These are phyloP conservation scores for Bovichtus variegatus DNA, from an alignment of 2,797 vertebrate species.

Conservation along the genomic window DNA sequence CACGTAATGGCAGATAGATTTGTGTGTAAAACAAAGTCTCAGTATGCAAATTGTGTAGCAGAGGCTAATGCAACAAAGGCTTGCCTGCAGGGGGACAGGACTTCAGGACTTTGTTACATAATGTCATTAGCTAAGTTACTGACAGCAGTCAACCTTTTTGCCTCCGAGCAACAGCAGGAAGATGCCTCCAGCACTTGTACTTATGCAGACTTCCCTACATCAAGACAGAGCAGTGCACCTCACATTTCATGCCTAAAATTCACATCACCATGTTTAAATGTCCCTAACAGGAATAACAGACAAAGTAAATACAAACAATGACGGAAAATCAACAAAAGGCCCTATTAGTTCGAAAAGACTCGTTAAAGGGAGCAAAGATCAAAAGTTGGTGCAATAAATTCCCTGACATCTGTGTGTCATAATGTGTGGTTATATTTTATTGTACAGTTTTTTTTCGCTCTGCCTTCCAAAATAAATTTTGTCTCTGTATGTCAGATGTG, in stretches of 20 bases:
- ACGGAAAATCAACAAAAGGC: slow-evolving; percentile 14
- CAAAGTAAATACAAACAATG: not conserved
- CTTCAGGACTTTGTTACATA: not conserved
- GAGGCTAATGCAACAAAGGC: not conserved
- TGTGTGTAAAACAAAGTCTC: too few relatives aligned
- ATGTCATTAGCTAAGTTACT: slow-evolving; percentile 7
- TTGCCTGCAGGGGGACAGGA: not conserved
- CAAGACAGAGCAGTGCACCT: slow-evolving; percentile 1
- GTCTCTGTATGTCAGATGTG: slow-evolving; percentile 43
- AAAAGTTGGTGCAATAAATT: slow-evolving; percentile 10
- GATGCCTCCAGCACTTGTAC: slow-evolving; percentile 10
- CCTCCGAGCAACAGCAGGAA: not conserved
- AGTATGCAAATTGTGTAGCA: not conserved
- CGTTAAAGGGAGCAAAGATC: not conserved
- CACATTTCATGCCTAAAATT: not conserved
- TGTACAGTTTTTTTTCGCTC: slow-evolving; percentile 2
- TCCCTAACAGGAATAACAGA: not conserved
- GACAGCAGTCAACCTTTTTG: slow-evolving; percentile 4
- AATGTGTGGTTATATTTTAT: slow-evolving; percentile 31
- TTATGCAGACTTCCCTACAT: not conserved
- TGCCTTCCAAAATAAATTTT: not conserved
- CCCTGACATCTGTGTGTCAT: slow-evolving; percentile 37
- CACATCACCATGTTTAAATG: slow-evolving; percentile 12
- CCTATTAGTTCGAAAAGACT: not conserved
- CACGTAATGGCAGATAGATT: too few relatives aligned